Evolutionary conservation across 2,797 vertebrate species (phyloP), one percentile per base, ranked within the genome.

Genomic region (Distichodus sexfasciatus): DNA sequence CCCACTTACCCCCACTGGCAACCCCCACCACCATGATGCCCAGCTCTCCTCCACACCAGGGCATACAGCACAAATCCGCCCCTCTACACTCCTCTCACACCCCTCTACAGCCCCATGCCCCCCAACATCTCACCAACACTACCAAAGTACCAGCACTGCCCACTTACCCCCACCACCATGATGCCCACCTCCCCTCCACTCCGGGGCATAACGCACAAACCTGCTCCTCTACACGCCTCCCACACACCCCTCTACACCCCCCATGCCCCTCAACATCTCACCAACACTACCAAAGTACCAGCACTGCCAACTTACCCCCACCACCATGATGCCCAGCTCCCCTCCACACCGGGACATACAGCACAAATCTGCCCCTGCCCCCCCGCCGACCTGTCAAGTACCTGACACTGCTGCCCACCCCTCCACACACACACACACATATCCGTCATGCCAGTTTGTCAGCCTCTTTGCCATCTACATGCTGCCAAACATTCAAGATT

Each of bases 401-500:
- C 77, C 77, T 79, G 76, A 72, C 70, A 70, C 53, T 55, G 66
- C 69, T 57, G 68, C 66, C 63, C 63, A 44, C 69, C 57, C 21
- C 63, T 28, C 66, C 65, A 40, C 50, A 57, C 69, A 72, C 26
- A 46, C 28, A 46, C 6, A 41, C 43, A 66, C 21, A 60, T 28
- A 38, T 21, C 55, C 41, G 44, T 62, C 65, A 61, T 36, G 58
- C 77, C 74, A 76, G 65, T 68, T 51, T 70, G 73, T 69, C 76
- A 73, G 70, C 59, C 66, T 66, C 60, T 65, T 75, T 79, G 77
- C 70, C 77, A 76, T 79, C 70, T 71, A 79, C 65, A 70, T 55
- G 75, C 77, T 55, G 74, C 66, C 78, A 80, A 77, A 77, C 69
- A 80, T 68, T 74, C 75, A 71, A 75, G 75, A 80, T 79, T 71